phyloP scores from a whole-genome alignment of 2,113 vertebrate genomes.

The Cisticola juncidis region DNA sequence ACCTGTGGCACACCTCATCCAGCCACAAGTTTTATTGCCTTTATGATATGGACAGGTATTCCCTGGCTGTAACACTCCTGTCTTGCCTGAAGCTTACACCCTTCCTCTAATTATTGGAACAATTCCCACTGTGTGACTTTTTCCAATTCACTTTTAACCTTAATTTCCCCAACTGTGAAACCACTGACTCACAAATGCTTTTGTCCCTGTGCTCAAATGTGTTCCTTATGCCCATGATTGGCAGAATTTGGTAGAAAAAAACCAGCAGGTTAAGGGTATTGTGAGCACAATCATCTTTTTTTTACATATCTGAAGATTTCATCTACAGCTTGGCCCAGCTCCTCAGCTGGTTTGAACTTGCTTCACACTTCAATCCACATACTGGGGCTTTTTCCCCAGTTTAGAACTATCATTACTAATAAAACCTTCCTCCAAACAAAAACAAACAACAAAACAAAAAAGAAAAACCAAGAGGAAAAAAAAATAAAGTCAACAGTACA shows the following conservation, averaged over 20 bases:
- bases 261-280: neutral
- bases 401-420: neutral
- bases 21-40: neutral
- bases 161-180: neutral
- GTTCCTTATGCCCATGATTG: neutral
- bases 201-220: neutral
- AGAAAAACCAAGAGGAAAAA: neutral
- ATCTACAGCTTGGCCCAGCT: neutral
- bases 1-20: neutral
- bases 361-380: neutral
- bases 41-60: neutral
- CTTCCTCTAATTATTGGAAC: neutral
- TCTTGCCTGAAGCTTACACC: neutral
- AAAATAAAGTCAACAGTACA: neutral
- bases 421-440: neutral
- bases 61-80: neutral
- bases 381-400: neutral
- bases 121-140: neutral
- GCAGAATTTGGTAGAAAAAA: neutral
- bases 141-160: neutral
- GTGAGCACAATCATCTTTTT: neutral
- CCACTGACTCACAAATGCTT: neutral
- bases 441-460: neutral
- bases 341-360: neutral
- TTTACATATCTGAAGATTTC: neutral